Base-by-base conservation (phyloP, 1,140 invertebrate genomes). In the Drosophila asahinai region DNA sequence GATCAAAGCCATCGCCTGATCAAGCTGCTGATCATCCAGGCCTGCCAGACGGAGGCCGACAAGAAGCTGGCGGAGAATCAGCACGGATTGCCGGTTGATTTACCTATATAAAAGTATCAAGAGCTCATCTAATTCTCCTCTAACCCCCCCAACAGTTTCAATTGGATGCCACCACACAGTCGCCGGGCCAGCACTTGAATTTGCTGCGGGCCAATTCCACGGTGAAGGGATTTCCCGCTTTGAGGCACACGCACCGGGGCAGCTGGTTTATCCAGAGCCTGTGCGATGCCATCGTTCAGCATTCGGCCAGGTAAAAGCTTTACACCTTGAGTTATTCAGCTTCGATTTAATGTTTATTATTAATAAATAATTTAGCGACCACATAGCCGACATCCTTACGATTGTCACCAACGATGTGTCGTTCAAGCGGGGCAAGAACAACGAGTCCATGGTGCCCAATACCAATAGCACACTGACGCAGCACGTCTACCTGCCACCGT, bases 191-290 rank as follows among this genome's bases (percentile, higher is more conserved):
- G 11, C 74, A 70, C 14, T 58, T 58, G 5, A 90, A 93, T 42
- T 77, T 93, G 65, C 47, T 93, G 14, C 66, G 79, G 7, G 90
- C 82, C 11, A 91, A 91, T 74, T 92, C 92, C 5, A 92, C 92
- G 4, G 91, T 93, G 3, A 74, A 75, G 0, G 91, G 92, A 0
- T 91, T 76, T 55, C 45, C 74, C 0, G 80, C 91, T 3, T 36
- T 93, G 45, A 78, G 92, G 7, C 89, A 93, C 45, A 92, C 77
- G 8, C 40, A 71, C 6, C n/a, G 54, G 1, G 92, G 92, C 33
- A 92, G 83, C 51, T 93, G 92, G 92, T 93, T 93, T 33, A 90
- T 93, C 25, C 90, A 93, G 52, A 64, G 81, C 9, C 55, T 93
- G 2, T 92, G 90, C 60, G 76, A 90, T 15, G 57, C 68, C 15